Conservation (phyloP, 30 jellyfish, hydroid and myxozoan genomes). For the Pseudorhiza aurosa region DNA sequence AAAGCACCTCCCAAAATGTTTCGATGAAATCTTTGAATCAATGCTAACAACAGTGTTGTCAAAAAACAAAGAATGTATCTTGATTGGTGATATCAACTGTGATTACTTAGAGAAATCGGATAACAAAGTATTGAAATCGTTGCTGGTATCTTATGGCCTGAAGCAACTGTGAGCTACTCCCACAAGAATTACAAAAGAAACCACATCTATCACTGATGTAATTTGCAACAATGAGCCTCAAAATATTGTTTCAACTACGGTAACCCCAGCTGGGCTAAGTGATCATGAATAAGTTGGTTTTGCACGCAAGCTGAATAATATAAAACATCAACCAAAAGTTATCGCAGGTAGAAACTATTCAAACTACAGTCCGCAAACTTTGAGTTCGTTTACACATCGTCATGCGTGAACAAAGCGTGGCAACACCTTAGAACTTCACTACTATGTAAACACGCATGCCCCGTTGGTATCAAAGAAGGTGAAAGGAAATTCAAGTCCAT, state of each 20-base stretch:
- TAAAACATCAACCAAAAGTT: conserved; percentile 18
- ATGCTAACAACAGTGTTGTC: conserved; percentile 22
- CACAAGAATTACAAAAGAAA: conserved; percentile 46
- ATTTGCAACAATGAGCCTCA: conserved; percentile 61
- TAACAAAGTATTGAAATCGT: conserved; percentile 27
- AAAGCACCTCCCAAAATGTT: conserved; percentile 45
- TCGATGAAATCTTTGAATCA: conserved; percentile 29
- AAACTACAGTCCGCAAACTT: conserved; percentile 25
- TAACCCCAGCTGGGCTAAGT: conserved; percentile 59
- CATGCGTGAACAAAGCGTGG: conserved; percentile 22
- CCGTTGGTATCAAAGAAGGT: conserved; percentile 20
- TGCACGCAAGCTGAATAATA: conserved; percentile 48
- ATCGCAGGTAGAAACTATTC: conserved; percentile 34
- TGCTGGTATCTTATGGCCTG: conserved; percentile 25
- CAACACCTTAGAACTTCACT: not conserved
- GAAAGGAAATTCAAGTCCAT: conserved; percentile 38
- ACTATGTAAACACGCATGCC: conserved; percentile 42
- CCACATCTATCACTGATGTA: conserved; percentile 43
- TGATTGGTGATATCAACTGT: conserved; percentile 34
- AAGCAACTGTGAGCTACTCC: conserved; percentile 52
- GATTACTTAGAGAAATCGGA: conserved; percentile 21
- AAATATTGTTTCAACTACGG: conserved; percentile 42
- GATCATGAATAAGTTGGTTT: conserved; percentile 47
- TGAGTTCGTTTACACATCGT: conserved; percentile 25
- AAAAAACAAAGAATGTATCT: conserved; percentile 37